Percentiles rank a stretch among this genome's conserved stretches.
Evolutionary conservation across 2,797 vertebrate genomes (phyloP).

Genomic region (Chromobotia macracanthus): DNA sequence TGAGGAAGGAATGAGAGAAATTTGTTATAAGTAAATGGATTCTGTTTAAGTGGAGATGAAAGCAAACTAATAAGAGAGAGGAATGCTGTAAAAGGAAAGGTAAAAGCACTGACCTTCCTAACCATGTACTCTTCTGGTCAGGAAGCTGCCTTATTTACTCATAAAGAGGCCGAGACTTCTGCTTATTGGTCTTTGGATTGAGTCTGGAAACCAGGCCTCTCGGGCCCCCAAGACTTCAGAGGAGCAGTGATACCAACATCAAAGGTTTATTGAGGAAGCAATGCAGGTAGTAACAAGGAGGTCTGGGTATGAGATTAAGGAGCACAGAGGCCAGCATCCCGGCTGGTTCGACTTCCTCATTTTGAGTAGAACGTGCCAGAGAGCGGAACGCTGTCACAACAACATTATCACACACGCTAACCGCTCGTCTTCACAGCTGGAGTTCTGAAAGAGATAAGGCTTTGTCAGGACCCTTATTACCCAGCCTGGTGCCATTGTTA

Average conservation of each 20-base stretch:
- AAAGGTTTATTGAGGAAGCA: conserved; percentile 60
- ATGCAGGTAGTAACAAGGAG: conserved; percentile 44
- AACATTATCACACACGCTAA: conserved; percentile 22
- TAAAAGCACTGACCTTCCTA: conserved; percentile 35
- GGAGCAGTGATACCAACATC: conserved; percentile 19
- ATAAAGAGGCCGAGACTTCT: conserved; percentile 15
- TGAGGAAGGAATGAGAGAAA: conserved; percentile 17
- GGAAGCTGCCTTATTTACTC: conserved; percentile 55
- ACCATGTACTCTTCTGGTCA: conserved; percentile 28
- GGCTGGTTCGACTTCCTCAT: conserved; percentile 15
- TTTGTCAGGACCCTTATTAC: conserved; percentile 45
- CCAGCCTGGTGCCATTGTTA: conserved; percentile 27
- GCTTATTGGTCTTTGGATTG: conserved; percentile 11
- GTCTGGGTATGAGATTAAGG: conserved; percentile 58
- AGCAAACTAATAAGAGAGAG: conserved; percentile 38
- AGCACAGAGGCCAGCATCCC: conserved; percentile 67
- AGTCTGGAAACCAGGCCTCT: neutral
- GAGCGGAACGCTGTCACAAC: conserved; percentile 35
- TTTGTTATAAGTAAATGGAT: conserved; percentile 56
- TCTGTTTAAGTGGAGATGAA: conserved; percentile 62
- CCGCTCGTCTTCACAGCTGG: conserved; percentile 35
- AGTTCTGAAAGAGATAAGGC: conserved; percentile 40
- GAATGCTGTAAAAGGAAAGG: conserved; percentile 53
- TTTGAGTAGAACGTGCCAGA: conserved; percentile 19
- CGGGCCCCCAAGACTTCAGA: conserved; percentile 37